Base-by-base conservation (phyloP, 2,797 vertebrate genomes). In the Gila robusta region DNA sequence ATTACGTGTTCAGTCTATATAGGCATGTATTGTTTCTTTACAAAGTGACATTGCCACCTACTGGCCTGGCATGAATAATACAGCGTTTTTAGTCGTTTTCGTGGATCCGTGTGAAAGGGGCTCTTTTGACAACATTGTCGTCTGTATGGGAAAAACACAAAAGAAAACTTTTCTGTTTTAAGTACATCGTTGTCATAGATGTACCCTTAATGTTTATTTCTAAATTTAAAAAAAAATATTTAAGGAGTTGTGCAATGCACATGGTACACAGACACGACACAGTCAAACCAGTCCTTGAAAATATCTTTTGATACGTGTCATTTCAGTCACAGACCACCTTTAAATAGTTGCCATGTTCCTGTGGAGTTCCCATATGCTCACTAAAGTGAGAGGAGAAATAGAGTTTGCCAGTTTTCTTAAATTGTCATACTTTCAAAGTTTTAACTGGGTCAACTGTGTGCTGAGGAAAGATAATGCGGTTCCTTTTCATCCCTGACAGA, bases 401-500 rank as follows among this genome's bases (percentile, higher is more conserved):
- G 59, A 54, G 82, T 87, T 87, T 82, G 39, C 84, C 54, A 69
- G 76, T 72, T 90, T 86, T 84, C 70, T 88, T 87, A 88, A 85
- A 87, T 56, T 85, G 39, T 86, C 84, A 44, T 87, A 87, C 81
- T 86, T 86, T 86, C 81, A 80, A 78, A 77, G 83, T 86, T 56
- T 83, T 89, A 88, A 91, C 73, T 91, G 88, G 91, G 89, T 87
- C 89, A 89, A 73, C 87, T 85, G 80, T 89, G 84, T 90, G 88
- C 87, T 85, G 86, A 74, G 86, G 69, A 80, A 49, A 88, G 88
- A 90, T 89, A 90, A 89, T 89, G 87, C 39, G 74, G 82, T 35
- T 72, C 39, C 62, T 83, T 87, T 89, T 89, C 72, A 86, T 81
- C 88, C 72, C 80, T 73, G 76, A 64, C 83, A 89, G 83, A 86